Conservation (phyloP, 2,113 vertebrate species). For the Alligator sinensis region DNA sequence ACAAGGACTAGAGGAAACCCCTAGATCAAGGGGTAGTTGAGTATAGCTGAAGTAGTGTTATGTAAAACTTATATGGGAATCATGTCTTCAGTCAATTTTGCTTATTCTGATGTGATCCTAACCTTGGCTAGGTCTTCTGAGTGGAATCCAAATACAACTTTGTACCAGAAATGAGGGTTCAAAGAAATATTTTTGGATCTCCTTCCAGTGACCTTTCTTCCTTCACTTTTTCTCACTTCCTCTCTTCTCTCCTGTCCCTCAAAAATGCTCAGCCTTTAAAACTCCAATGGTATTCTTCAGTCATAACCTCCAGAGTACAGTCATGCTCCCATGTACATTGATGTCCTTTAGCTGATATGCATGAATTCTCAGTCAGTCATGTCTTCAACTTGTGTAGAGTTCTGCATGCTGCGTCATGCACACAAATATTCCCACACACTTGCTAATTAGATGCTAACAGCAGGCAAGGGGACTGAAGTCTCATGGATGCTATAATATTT, state of each 20-base stretch:
- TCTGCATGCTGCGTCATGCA: neutral
- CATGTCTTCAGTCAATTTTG: neutral
- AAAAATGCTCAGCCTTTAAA: neutral
- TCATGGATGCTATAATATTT: neutral
- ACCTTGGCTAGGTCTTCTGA: neutral
- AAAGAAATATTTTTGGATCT: neutral
- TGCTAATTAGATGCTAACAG: neutral
- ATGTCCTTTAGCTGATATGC: neutral
- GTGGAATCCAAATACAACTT: neutral
- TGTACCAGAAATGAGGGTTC: neutral
- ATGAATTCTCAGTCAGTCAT: neutral
- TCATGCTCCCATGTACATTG: neutral
- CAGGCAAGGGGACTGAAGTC: neutral
- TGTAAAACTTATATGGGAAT: neutral
- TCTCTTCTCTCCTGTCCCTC: neutral
- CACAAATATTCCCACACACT: neutral
- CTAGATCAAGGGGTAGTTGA: neutral
- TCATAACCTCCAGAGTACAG: neutral
- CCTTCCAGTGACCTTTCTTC: neutral
- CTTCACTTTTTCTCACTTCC: neutral
- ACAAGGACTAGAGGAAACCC: neutral
- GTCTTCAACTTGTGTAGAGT: neutral
- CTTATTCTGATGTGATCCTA: neutral
- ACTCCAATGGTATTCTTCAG: neutral
- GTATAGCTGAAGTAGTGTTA: neutral